phyloP scores from a whole-genome alignment of 2,888 invertebrate genomes.

The Dasypolia templi region DNA sequence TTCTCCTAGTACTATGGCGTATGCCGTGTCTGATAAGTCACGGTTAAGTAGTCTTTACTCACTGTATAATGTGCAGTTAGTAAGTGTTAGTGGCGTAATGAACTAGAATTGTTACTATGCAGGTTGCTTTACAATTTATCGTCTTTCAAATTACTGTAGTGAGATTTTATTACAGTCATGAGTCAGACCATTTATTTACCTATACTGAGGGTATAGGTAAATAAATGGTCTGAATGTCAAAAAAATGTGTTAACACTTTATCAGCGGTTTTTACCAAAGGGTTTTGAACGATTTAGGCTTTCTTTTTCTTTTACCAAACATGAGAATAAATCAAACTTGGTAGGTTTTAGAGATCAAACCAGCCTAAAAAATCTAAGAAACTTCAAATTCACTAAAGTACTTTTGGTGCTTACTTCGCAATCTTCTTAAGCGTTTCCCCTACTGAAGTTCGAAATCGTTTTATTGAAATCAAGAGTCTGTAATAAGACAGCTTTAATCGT shows the following conservation, averaged over 20 bases:
- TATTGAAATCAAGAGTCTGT: constrained; percentile 23
- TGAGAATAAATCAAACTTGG: neutral
- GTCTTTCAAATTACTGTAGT: neutral
- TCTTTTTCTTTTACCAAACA: neutral
- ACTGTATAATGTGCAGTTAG: constrained; percentile 36
- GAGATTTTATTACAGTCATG: neutral
- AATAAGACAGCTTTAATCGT: constrained; percentile 41
- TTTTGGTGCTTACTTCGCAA: neutral
- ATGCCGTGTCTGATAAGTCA: constrained; percentile 23
- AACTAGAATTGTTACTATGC: constrained; percentile 15
- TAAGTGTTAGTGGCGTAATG: constrained; percentile 25
- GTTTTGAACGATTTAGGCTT: neutral
- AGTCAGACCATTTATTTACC: too few relatives aligned
- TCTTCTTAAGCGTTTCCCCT: constrained; percentile 8
- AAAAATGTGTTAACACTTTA: neutral
- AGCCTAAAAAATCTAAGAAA: neutral
- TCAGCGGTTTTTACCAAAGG: neutral
- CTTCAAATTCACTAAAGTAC: neutral
- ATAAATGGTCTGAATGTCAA: neutral
- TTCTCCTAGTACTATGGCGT: constrained; percentile 18
- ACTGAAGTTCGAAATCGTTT: constrained; percentile 22
- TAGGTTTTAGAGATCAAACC: neutral
- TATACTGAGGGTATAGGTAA: too few relatives aligned
- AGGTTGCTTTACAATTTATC: neutral
- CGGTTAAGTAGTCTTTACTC: constrained; percentile 50